Evolutionary conservation across 1,140 invertebrate species (phyloP), one percentile per base, ranked within the genome.

Genomic region (Agrilus planipennis): DNA sequence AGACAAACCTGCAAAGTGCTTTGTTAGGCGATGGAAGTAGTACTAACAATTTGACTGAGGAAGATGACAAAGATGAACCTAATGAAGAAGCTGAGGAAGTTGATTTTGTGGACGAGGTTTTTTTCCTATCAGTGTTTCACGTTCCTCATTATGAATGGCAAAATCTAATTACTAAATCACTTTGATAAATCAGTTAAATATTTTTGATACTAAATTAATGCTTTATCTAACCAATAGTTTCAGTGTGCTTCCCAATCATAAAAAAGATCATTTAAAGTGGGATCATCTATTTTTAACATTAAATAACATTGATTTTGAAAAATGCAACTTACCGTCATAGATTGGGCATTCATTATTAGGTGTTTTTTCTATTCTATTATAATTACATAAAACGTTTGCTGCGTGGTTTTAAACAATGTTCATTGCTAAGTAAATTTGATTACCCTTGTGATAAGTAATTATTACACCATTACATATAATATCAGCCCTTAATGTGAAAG

Each of bases 21-120:
- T 54, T 62, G 38, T 59, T 62, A 57, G 58, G 59, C 45, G 57
- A 61, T 35, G 47, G 45, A 40, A 46, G 31, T 47, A 41, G 36
- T 45, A 43, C 45, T 39, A 47, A 39, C 36, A 23, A 20, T 22
- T 16, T 44, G 19, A 49, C 46, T 46, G 56, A 59, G 34, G 57
- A 61, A 49, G 60, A 62, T 31, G 51, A 59, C 49, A 62, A 57
- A 50, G 68, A 67, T 47, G 69, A 68, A 51, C 68, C 68, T 25
- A 71, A 72, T 49, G 70, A 72, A 57, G 70, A 72, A 47, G 55
- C 55, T 22, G 69, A 62, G 39, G 71, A 71, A 48, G 64, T 64
- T 34, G 71, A 73, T 42, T 71, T 67, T 55, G 59, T 61, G 20
- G 72, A 74, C 57, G 70, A 72, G 68, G 72, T 72, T 54, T 46